Base-by-base conservation (phyloP, 2,113 vertebrate species). In the Gadus chalcogrammus region DNA sequence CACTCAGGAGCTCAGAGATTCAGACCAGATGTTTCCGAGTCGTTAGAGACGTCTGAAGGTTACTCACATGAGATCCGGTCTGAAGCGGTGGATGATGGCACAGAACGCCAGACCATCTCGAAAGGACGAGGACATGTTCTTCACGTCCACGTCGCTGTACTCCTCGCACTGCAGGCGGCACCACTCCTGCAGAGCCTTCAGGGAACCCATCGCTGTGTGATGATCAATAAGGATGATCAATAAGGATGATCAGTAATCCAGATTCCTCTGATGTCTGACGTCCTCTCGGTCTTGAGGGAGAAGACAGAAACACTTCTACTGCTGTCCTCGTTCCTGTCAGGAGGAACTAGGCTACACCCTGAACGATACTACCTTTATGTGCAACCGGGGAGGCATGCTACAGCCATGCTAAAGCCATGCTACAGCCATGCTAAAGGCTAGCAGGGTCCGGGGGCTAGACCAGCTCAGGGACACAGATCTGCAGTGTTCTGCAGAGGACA, bases 61-160 rank as follows among this genome's bases (percentile, higher is more conserved):
- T 48, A 95, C 97, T 97, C 87, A 99, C 97, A 98, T 94, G 72
- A 99, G 85, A 73, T 98, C 95, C 12, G 97, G 95, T 84, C 95
- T 93, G 92, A 95, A 92, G 48, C 91, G 93, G 88, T 99, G 96
- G 28, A 99, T 96, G 73, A 99, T 94, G 77, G 96, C 96, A 90
- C 97, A 98, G 81, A 98, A 98, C 17, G 96, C 96, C 91, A 98
- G 85, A 15, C 97, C 97, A 81, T 98, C 94, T 83, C 95, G 93
- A 91, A 99, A 99, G 69, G 96, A 97, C 77, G 93, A 56, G 68
- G 95, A 94, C 93, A 99, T 95, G 91, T 99, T 95, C 75, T 79
- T 94, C 67, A 99, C 88, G 20, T 93, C 92, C 87, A 99, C 96
- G 76, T 93, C 92, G 67, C 74, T 83, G 92, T 99, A 97, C 27